Conservation (phyloP, 2,113 vertebrate genomes). For the Campylomormyrus numenius region DNA sequence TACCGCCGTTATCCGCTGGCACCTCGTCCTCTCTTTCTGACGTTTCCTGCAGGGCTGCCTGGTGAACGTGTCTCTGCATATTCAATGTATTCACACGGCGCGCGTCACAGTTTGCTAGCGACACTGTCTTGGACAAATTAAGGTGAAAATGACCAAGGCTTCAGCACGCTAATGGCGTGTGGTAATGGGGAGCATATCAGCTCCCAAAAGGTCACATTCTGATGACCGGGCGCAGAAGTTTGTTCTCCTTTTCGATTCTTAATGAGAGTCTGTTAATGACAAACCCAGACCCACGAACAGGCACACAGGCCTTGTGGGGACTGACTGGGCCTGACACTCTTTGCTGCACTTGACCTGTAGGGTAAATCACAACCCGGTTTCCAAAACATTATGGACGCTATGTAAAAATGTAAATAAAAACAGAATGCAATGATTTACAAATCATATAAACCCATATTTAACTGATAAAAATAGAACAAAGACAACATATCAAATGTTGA, state of each 20-base stretch:
- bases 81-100: background rate
- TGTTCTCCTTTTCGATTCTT: slow-evolving; percentile 9
- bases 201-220: slow-evolving; percentile 22
- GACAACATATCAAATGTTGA: background rate
- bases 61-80: background rate
- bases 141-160: slow-evolving; percentile 3
- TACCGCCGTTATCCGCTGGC: background rate
- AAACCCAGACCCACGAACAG: background rate
- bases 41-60: background rate
- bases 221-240: background rate
- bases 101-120: background rate
- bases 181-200: background rate
- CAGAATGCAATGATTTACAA: background rate
- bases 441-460: background rate
- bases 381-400: background rate
- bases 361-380: background rate
- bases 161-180: background rate
- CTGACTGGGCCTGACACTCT: background rate
- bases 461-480: background rate
- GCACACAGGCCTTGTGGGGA: background rate
- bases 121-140: background rate
- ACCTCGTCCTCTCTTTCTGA: background rate
- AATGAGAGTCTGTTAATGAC: slow-evolving; percentile 8
- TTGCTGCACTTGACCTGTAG: background rate
- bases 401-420: background rate